phyloP scores from a whole-genome alignment of 2,888 invertebrate species.

The Trachelus stipa region DNA sequence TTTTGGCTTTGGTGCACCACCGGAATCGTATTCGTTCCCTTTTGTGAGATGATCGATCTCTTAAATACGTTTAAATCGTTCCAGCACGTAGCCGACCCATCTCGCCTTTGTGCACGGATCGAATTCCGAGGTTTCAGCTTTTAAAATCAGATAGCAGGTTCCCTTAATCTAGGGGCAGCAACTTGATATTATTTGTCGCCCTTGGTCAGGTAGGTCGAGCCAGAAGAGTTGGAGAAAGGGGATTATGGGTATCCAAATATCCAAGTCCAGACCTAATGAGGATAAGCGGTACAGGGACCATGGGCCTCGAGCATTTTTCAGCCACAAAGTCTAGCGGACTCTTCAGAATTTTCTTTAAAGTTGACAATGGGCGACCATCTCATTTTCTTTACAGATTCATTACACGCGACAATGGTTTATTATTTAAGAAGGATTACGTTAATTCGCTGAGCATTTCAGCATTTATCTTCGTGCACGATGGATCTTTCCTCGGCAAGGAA shows the following conservation, averaged over 20 bases:
- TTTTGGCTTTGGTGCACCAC: background rate
- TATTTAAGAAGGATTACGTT: conserved; percentile 59
- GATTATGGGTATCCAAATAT: conserved; percentile 64
- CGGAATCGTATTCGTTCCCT: background rate
- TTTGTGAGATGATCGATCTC: background rate
- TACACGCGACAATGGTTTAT: conserved; percentile 59
- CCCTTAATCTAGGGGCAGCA: conserved; percentile 27
- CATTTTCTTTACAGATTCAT: conserved; percentile 48
- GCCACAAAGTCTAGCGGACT: conserved; percentile 10
- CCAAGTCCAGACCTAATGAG: conserved; percentile 55
- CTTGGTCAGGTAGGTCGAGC: conserved; percentile 49
- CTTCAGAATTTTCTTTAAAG: conserved; percentile 12
- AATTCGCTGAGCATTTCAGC: conserved; percentile 45
- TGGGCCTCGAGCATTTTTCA: conserved; percentile 8
- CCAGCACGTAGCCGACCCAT: background rate
- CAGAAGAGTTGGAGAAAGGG: conserved; percentile 51
- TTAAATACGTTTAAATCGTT: background rate
- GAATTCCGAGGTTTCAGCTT: background rate
- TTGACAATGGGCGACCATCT: conserved; percentile 31
- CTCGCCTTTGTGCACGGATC: background rate
- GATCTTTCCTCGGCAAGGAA: conserved; percentile 36
- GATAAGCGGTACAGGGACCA: conserved; percentile 39
- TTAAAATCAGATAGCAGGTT: conserved; percentile 28
- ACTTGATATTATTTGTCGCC: conserved; percentile 59
- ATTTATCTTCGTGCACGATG: conserved; percentile 28